phyloP scores from a whole-genome alignment of 2,888 invertebrate genomes.

The Agrenia bidenticulata region DNA sequence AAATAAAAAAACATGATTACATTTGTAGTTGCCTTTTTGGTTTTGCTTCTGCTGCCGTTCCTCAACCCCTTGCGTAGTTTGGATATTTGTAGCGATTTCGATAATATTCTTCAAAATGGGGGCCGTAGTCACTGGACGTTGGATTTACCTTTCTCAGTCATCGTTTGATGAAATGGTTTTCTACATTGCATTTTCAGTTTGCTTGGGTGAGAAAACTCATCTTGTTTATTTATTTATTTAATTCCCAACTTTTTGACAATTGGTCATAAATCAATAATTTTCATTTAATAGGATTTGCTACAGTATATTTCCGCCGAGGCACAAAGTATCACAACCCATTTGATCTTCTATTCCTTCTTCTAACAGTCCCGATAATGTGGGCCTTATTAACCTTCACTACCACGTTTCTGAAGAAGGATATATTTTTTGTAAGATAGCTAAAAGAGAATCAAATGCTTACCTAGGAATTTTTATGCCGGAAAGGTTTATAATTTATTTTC shows the following conservation, averaged over 20 bases:
- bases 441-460: no score
- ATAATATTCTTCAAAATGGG: conserved; percentile 47
- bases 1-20: background rate
- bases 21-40: conserved; percentile 34
- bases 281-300: conserved; percentile 32
- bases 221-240: background rate
- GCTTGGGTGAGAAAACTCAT: conserved; percentile 28
- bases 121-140: conserved; percentile 45
- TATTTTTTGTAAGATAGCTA: conserved; percentile 39
- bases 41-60: conserved; percentile 45
- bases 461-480: background rate
- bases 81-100: conserved; percentile 43
- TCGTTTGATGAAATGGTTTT: conserved; percentile 44
- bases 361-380: conserved; percentile 42
- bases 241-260: background rate
- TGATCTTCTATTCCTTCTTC: conserved; percentile 37
- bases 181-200: conserved; percentile 44
- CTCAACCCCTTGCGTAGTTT: conserved; percentile 41
- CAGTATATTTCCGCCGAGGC: conserved; percentile 45
- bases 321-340: conserved; percentile 44
- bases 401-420: conserved; percentile 40
- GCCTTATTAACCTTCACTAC: conserved; percentile 43
- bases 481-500: background rate
- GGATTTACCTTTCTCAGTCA: conserved; percentile 42
- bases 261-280: background rate